These are phyloP conservation scores for Pachliopta kotzebuea DNA, from an alignment of 2,888 invertebrate genomes.

Conservation along the genomic window DNA sequence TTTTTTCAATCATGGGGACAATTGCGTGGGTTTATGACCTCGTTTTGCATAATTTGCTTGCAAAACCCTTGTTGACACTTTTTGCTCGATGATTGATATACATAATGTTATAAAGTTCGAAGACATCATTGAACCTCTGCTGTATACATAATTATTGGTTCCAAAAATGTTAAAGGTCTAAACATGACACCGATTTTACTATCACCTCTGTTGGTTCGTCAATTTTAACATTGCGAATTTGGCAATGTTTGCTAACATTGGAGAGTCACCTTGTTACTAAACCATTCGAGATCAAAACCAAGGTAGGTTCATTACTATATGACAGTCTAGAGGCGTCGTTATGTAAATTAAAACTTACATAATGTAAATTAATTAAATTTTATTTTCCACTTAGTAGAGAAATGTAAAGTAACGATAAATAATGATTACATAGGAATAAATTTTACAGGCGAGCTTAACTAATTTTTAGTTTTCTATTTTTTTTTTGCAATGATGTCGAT, in stretches of 20 bases:
- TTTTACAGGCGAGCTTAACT: no score
- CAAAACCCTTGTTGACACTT: no score
- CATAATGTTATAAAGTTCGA: no score
- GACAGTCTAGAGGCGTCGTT: conserved; percentile 6
- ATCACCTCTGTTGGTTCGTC: conserved; percentile 12
- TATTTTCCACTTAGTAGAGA: no score
- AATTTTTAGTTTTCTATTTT: no score
- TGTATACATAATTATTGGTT: neutral
- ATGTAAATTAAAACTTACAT: conserved; percentile 6
- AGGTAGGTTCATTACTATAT: conserved; percentile 8
- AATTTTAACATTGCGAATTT: conserved; percentile 12
- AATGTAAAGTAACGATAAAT: no score
- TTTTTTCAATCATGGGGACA: no score
- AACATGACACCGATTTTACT: conserved; percentile 9
- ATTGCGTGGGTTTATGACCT: no score
- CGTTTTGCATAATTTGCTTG: no score
- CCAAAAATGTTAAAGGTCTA: neutral
- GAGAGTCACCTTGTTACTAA: conserved; percentile 5
- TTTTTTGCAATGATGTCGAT: no score
- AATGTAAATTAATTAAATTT: neutral
- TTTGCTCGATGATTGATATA: no score
- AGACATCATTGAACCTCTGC: neutral
- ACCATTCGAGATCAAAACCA: neutral
- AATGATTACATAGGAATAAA: no score
- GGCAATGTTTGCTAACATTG: conserved; percentile 8